A percentile compares a stretch with the other conserved stretches of the same genome.
Evolutionary conservation across 1,140 invertebrate genomes (phyloP).

Genomic region (Drosophila sproati): DNA sequence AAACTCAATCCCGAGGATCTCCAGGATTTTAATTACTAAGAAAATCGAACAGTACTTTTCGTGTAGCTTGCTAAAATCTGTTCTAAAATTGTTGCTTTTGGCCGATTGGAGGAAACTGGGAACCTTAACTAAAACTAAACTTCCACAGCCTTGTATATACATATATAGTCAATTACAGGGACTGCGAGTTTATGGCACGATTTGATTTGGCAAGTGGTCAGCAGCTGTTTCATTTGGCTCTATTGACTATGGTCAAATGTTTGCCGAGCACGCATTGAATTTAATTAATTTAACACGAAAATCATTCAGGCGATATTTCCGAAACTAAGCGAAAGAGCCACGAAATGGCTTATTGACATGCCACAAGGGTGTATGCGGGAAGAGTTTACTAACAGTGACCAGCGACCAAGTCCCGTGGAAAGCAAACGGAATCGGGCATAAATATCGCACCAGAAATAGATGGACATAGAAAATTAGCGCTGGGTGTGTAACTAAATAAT

Average conservation of each 20-base stretch:
- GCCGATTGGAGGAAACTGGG: neutral
- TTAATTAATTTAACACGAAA: constrained; percentile 82
- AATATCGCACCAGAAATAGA: constrained; percentile 31
- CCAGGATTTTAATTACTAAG: too few relatives aligned
- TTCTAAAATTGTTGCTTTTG: constrained; percentile 12
- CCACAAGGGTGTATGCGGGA: constrained; percentile 25
- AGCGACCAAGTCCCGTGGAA: constrained; percentile 7
- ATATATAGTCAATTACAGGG: constrained; percentile 52
- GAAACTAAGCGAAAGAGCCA: constrained; percentile 60
- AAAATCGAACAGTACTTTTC: too few relatives aligned
- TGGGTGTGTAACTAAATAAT: constrained; percentile 42
- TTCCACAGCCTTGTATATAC: constrained; percentile 11
- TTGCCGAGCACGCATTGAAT: constrained; percentile 68
- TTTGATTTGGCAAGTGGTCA: constrained; percentile 54
- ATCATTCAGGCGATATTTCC: constrained; percentile 76
- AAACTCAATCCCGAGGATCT: too few relatives aligned
- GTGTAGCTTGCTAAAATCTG: neutral
- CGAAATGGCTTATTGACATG: constrained; percentile 76
- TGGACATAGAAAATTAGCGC: constrained; percentile 28
- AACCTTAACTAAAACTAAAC: constrained; percentile 1
- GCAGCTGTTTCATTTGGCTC: constrained; percentile 31
- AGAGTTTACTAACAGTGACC: neutral
- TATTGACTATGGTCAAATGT: constrained; percentile 66
- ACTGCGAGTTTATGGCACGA: constrained; percentile 67
- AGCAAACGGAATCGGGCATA: constrained; percentile 42